These are phyloP conservation scores for Oenanthe oenanthe DNA, from an alignment of 2,113 vertebrate genomes.

Conservation along the genomic window DNA sequence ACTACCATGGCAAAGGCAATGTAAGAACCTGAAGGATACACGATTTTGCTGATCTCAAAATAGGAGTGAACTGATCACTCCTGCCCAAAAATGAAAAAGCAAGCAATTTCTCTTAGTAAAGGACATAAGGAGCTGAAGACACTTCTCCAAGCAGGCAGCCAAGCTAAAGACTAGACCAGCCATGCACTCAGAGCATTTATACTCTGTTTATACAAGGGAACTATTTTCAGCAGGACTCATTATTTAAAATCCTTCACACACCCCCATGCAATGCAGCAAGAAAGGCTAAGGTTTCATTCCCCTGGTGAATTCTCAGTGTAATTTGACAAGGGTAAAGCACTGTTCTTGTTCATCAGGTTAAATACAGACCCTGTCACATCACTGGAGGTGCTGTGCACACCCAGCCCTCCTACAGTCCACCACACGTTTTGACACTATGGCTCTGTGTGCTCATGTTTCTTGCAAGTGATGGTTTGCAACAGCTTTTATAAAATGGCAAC, in stretches of 20 bases:
- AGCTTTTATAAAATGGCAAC: not conserved
- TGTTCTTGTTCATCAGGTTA: not conserved
- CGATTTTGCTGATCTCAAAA: not conserved
- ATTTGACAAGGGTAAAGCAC: not conserved
- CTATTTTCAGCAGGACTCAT: constrained; percentile 15
- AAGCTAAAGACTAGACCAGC: not conserved
- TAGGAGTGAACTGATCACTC: not conserved
- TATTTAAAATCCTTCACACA: constrained; percentile 15
- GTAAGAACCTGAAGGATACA: too few species aligned
- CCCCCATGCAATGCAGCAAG: not conserved
- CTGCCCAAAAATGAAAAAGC: not conserved
- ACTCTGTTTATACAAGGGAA: not conserved
- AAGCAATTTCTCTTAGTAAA: not conserved
- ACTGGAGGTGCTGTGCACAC: not conserved
- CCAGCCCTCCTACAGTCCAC: not conserved
- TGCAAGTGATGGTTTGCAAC: not conserved
- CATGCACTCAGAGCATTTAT: not conserved
- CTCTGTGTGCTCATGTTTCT: not conserved
- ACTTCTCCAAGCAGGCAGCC: not conserved
- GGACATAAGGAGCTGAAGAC: not conserved
- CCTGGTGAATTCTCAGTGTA: not conserved
- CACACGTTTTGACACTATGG: not conserved
- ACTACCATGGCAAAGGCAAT: not conserved
- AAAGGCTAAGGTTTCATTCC: not conserved
- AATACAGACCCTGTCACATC: not conserved